phyloP scores from a whole-genome alignment of 2,113 vertebrate species.

The Acrocephalus kingi region DNA sequence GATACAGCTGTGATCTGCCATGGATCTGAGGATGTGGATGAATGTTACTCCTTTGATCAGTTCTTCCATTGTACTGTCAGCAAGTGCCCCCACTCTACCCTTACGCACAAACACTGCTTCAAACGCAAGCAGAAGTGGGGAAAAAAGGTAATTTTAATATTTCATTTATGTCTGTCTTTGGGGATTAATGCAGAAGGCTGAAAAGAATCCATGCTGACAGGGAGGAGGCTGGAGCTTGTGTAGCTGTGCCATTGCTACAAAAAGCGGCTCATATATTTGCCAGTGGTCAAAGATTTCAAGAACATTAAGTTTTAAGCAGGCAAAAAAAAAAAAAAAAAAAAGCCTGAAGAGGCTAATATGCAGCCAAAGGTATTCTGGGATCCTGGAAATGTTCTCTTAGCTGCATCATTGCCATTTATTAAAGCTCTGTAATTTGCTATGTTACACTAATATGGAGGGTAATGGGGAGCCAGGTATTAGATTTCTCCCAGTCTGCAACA shows the following conservation, averaged over 20 bases:
- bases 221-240: not conserved
- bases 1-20: not conserved
- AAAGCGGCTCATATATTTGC: constrained; percentile 48
- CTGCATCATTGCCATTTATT: constrained; percentile 70
- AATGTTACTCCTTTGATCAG: constrained; percentile 52
- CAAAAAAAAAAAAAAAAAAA: constrained; percentile 65
- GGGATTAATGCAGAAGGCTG: constrained; percentile 58
- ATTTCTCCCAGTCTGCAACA: constrained; percentile 48
- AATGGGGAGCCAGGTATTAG: constrained; percentile 72
- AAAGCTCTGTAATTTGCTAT: constrained; percentile 69
- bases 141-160: constrained; percentile 73
- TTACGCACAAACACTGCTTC: not conserved
- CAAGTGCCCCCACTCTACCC: not conserved
- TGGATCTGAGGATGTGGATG: not conserved
- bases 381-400: constrained; percentile 65
- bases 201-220: constrained; percentile 49
- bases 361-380: constrained; percentile 72
- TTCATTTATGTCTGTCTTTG: constrained; percentile 52
- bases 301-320: constrained; percentile 63
- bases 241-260: not conserved
- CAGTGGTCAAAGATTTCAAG: constrained; percentile 44
- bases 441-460: constrained; percentile 64
- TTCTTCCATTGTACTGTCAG: not conserved
- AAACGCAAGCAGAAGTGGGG: not conserved
- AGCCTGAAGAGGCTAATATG: constrained; percentile 58